Evolutionary conservation across 2,113 vertebrate genomes (phyloP).

Genomic region (Bungarus multicinctus): DNA sequence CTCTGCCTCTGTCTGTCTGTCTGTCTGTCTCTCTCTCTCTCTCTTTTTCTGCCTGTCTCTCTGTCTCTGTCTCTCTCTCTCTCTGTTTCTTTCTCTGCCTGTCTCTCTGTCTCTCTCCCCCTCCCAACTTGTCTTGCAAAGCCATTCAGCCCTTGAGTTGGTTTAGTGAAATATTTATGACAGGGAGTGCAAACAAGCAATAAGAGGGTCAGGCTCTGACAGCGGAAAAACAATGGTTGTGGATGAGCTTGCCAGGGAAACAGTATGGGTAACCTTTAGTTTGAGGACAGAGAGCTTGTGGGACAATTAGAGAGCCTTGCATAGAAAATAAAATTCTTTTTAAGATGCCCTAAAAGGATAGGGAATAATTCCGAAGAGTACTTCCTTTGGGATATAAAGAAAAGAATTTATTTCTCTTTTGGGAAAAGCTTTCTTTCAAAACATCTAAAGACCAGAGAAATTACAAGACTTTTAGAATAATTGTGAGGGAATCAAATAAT

Average conservation of each 20-base stretch:
- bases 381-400: conserved; percentile 61
- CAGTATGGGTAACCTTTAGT: neutral
- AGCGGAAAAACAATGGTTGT: conserved; percentile 52
- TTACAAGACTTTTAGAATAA: neutral
- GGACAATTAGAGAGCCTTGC: conserved; percentile 59
- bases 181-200: conserved; percentile 28
- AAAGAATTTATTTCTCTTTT: conserved; percentile 53
- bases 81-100: too few species aligned
- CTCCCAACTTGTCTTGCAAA: neutral
- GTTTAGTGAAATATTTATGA: conserved; percentile 50
- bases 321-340: conserved; percentile 58
- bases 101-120: too few species aligned
- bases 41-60: too few species aligned
- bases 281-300: conserved; percentile 46
- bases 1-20: too few species aligned
- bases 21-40: too few species aligned
- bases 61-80: too few species aligned
- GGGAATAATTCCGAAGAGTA: conserved; percentile 53
- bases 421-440: conserved; percentile 62
- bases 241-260: conserved; percentile 53
- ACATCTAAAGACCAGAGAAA: conserved; percentile 35
- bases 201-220: conserved; percentile 42
- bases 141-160: neutral
- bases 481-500: too few species aligned
- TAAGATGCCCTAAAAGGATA: conserved; percentile 52